Conservation (phyloP, 2,797 vertebrate genomes). For the Gallinago solitaria region DNA sequence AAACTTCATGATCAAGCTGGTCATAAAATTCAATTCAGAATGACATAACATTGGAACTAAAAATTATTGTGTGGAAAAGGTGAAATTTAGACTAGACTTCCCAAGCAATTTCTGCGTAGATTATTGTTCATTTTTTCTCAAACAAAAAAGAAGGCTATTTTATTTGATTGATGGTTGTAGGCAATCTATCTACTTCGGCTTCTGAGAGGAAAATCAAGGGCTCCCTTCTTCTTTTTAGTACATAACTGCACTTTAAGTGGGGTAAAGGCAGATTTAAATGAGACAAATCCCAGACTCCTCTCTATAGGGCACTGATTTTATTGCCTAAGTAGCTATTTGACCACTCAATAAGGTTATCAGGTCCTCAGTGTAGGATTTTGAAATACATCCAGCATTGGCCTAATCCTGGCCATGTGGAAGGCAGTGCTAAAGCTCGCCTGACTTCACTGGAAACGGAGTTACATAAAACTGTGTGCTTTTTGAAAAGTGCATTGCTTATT, state of each 20-base stretch:
- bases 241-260: neutral
- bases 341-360: neutral
- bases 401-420: neutral
- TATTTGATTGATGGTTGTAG: neutral
- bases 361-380: neutral
- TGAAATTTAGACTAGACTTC: neutral
- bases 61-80: neutral
- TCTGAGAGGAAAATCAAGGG: neutral
- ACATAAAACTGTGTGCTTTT: neutral
- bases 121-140: neutral
- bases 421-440: neutral
- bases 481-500: neutral
- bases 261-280: neutral
- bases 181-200: neutral
- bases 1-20: neutral
- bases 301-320: neutral
- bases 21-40: neutral
- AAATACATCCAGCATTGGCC: neutral
- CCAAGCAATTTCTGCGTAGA: neutral
- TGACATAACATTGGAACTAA: fast-evolving
- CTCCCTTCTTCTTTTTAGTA: neutral
- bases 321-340: neutral
- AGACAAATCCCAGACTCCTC: neutral
- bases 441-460: neutral
- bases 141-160: neutral